Evolutionary conservation across 2,797 vertebrate species (phyloP), one percentile per base, ranked within the genome.

Genomic region (Chaetodon trifasciatus): DNA sequence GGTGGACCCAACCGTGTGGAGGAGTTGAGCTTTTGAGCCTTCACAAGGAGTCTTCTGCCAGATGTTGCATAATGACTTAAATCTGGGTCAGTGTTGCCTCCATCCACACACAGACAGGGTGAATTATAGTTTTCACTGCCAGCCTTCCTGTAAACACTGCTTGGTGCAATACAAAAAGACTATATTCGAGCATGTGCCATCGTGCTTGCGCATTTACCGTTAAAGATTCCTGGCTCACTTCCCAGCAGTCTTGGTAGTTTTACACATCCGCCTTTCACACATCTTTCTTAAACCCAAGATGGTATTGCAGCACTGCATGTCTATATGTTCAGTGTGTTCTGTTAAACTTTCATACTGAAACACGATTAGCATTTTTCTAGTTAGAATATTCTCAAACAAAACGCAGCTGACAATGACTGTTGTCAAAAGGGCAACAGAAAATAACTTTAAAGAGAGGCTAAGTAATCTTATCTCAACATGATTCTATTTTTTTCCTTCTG

Each of bases 31-130:
- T 66, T 80, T 87, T 82, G 49, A 82, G 83, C 81, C 60, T 85
- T 86, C 79, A 83, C 57, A 56, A 83, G 77, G 63, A 74, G 50
- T 79, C 74, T 83, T 87, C 62, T 87, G 89, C 83, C 89, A 93
- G 89, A 90, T 91, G 89, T 95, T 95, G 88, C 76, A 12, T 92
- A 95, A 95, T 50, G 1, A 40, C 56, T 61, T 52, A 85, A 84
- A 92, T 87, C 17, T 92, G 82, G 91, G 92, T 86, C 91, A 92
- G 67, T 70, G 69, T 76, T 84, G 40, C 73, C 70, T 85, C 61
- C 62, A 11, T 70, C 61, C 71, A 76, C 86, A 67, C 37, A 53
- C 79, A 70, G 58, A 79, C 44, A 0, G 5, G 23, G 56, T 79
- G 67, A 86, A 77, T 75, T 79, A 74, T 49, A 79, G 83, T 63